A percentile compares a stretch with the other conserved stretches of the same genome.
phyloP scores from a whole-genome alignment of 1,140 invertebrate species.

The Brachionus rotundiformis region DNA sequence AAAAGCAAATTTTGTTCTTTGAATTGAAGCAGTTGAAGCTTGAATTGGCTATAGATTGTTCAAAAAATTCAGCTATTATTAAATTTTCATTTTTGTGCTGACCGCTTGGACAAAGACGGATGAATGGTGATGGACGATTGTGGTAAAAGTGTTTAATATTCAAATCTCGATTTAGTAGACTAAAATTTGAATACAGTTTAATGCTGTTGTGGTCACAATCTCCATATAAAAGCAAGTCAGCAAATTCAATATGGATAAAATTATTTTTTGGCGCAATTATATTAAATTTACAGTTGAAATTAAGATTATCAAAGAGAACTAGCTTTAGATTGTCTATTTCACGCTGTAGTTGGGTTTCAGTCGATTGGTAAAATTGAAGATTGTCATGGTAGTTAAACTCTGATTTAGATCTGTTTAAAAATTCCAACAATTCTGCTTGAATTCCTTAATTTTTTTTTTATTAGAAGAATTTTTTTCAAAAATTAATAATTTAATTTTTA shows the following conservation, averaged over 20 bases:
- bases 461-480: no score
- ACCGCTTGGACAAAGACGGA: neutral
- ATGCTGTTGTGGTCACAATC: conserved; percentile 40
- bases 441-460: no score
- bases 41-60: conserved; percentile 35
- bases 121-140: conserved; percentile 11
- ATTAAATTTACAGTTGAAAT: conserved; percentile 39
- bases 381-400: conserved; percentile 19
- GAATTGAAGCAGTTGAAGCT: conserved; percentile 38
- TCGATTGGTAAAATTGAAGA: neutral
- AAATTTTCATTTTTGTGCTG: conserved; percentile 19
- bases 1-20: conserved; percentile 32
- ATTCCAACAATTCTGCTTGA: neutral
- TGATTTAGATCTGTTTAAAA: neutral
- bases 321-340: conserved; percentile 46
- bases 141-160: neutral
- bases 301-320: conserved; percentile 27
- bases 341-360: neutral
- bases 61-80: conserved; percentile 49
- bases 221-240: neutral
- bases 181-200: conserved; percentile 34
- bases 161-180: neutral
- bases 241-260: conserved; percentile 35
- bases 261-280: conserved; percentile 21
- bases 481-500: no score